These are phyloP conservation scores for Henricia sp. DNA, from an alignment of 53 echinoderm and acorn worm species.

Conservation along the genomic window DNA sequence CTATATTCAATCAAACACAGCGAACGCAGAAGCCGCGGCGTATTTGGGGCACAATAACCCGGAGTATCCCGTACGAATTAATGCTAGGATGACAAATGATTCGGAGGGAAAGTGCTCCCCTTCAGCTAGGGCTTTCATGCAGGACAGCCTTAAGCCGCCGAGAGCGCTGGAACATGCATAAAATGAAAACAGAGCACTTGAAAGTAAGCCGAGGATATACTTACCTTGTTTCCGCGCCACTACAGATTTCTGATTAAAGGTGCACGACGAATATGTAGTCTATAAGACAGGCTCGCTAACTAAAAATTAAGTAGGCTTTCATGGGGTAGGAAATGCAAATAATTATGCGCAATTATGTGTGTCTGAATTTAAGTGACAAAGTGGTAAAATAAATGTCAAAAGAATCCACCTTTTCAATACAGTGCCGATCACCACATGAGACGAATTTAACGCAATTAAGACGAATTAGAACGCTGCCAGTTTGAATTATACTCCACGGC, in stretches of 20 bases:
- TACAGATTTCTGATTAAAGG: constrained; percentile 1
- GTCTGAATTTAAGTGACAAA: too few species aligned
- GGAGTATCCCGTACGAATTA: background rate
- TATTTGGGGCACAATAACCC: background rate
- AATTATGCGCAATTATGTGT: too few species aligned
- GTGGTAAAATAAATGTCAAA: too few species aligned
- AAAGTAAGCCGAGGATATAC: background rate
- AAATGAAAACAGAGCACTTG: background rate
- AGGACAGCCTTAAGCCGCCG: background rate
- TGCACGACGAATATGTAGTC: too few species aligned
- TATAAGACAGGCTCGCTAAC: too few species aligned
- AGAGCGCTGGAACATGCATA: constrained; percentile 8
- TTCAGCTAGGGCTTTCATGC: background rate
- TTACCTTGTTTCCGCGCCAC: background rate
- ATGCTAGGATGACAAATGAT: constrained; percentile 17
- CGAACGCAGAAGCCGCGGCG: background rate
- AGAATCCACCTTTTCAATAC: too few species aligned
- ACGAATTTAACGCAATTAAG: too few species aligned
- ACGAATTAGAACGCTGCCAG: too few species aligned
- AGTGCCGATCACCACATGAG: too few species aligned
- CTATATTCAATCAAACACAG: background rate
- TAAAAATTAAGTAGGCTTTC: too few species aligned
- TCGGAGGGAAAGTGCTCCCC: background rate
- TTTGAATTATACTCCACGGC: too few species aligned
- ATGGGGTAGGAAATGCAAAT: too few species aligned